These are phyloP conservation scores for Harlomillsia oculata DNA, from an alignment of 1,140 invertebrate species.

Conservation along the genomic window DNA sequence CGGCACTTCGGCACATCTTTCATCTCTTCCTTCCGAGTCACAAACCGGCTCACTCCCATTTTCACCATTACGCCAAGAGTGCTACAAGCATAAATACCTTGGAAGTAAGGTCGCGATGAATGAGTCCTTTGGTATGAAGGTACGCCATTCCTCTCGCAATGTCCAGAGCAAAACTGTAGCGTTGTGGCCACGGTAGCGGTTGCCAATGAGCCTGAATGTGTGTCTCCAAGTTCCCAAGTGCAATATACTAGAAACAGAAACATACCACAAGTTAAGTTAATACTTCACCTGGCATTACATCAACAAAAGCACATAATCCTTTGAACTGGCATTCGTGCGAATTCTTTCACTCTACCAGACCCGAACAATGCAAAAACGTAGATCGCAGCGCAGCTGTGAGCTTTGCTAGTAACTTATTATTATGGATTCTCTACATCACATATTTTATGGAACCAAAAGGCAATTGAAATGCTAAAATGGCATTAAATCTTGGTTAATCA, in stretches of 20 bases:
- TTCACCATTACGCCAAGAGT: conserved; percentile 7
- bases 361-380: no score
- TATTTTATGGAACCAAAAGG: no score
- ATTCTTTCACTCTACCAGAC: no score
- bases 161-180: conserved; percentile 75
- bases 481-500: no score
- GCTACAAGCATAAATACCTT: conserved; percentile 54
- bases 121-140: conserved; percentile 78
- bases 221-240: conserved; percentile 85
- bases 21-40: no score
- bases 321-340: no score
- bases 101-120: conserved; percentile 91
- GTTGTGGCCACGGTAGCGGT: conserved; percentile 64
- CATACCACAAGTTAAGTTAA: conserved; percentile 7
- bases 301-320: not conserved
- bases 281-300: not conserved
- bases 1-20: no score
- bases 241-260: conserved; percentile 59
- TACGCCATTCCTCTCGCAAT: conserved; percentile 83
- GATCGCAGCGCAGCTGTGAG: no score
- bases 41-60: no score
- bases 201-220: conserved; percentile 60
- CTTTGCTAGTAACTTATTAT: no score
- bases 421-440: no score
- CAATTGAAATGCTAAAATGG: no score